These are phyloP conservation scores for Bedellia somnulentella DNA, from an alignment of 2,888 invertebrate species.

Conservation along the genomic window DNA sequence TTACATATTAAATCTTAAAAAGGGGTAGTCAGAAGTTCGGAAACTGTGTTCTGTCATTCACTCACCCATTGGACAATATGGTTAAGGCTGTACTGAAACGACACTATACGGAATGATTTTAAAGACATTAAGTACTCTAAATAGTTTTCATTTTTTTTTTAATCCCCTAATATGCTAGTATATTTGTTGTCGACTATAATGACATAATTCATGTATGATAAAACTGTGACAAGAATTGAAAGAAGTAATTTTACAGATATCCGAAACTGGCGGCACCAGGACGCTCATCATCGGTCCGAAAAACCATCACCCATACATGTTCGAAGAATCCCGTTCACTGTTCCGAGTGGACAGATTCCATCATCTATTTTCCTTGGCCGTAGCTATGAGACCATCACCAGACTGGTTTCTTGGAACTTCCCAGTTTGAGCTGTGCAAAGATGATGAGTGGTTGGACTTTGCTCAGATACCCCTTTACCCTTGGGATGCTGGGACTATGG, in stretches of 20 bases:
- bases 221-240: too few species aligned
- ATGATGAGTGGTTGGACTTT: slow-evolving; percentile 26
- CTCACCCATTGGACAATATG: too few species aligned
- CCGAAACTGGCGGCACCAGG: slow-evolving; percentile 23
- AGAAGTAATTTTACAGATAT: slow-evolving; percentile 27
- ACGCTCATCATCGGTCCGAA: slow-evolving; percentile 40
- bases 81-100: too few species aligned
- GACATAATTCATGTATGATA: too few species aligned
- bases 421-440: slow-evolving; percentile 36
- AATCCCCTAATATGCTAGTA: too few species aligned
- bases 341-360: slow-evolving; percentile 41
- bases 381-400: slow-evolving; percentile 43
- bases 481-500: slow-evolving; percentile 45
- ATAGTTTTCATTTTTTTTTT: too few species aligned
- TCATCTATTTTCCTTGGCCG: slow-evolving; percentile 37
- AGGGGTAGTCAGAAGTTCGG: too few species aligned
- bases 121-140: too few species aligned
- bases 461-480: slow-evolving; percentile 31
- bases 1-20: too few species aligned
- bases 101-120: too few species aligned
- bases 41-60: too few species aligned
- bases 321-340: slow-evolving; percentile 34
- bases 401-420: slow-evolving; percentile 48
- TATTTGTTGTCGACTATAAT: too few species aligned
- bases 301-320: slow-evolving; percentile 41